Evolutionary conservation across 2,888 invertebrate genomes (phyloP).

Genomic region (Drosophila antonietae): DNA sequence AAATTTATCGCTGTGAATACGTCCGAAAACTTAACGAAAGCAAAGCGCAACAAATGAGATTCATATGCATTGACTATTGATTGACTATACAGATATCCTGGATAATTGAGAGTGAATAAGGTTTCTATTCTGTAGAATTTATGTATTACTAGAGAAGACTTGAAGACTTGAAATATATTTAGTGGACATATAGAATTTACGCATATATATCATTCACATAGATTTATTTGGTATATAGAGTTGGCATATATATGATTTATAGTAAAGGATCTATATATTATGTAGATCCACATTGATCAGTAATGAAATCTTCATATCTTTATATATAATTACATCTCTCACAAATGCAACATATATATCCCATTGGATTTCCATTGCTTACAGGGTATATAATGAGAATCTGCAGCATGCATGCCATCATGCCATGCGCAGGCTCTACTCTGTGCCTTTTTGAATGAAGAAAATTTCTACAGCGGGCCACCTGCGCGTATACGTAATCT

Average conservation of each 20-base stretch:
- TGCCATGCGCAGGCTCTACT: background rate
- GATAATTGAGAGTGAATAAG: no score
- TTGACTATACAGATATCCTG: background rate
- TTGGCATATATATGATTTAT: no score
- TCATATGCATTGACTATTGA: background rate
- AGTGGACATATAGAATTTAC: no score
- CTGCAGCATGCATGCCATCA: slow-evolving; percentile 18
- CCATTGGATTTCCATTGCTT: background rate
- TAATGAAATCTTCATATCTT: background rate
- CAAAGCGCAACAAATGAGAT: slow-evolving; percentile 29
- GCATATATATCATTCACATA: no score
- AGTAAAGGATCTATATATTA: no score
- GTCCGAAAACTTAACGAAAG: slow-evolving; percentile 20
- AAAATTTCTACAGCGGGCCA: slow-evolving; percentile 70
- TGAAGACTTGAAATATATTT: background rate
- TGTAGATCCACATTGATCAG: no score
- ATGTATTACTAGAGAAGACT: background rate
- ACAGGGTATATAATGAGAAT: slow-evolving; percentile 21
- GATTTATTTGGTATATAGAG: no score
- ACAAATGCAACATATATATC: background rate
- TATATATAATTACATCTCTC: no score
- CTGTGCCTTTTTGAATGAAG: slow-evolving; percentile 66
- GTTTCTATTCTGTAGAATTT: no score
- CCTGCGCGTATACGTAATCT: slow-evolving; percentile 81
- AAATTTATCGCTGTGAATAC: slow-evolving; percentile 65